Base-by-base conservation (phyloP, 2,797 vertebrate genomes). In the Lepus townsendii region DNA sequence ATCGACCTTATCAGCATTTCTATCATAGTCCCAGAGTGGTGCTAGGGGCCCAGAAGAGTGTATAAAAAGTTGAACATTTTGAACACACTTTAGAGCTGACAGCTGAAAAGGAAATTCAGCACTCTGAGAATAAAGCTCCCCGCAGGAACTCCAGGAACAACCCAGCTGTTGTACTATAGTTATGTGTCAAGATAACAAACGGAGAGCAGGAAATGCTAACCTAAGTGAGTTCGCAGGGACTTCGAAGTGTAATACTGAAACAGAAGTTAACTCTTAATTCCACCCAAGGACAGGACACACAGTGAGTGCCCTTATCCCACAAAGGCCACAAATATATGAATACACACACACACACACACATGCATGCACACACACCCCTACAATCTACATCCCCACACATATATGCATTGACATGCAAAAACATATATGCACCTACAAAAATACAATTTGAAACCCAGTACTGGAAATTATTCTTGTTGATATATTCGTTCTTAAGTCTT, bases 101-200 rank as follows among this genome's bases (percentile, higher is more conserved):
- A 96, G 97, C 96, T 97, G 96, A 98, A 98, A 98, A 98, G 96
- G 97, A 98, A 99, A 98, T 97, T 98, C 97, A 97, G 97, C 88
- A 97, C 94, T 98, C 96, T 98, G 97, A 98, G 98, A 98, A 97
- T 94, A 97, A 90, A 96, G 78, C 78, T 95, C 96, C 95, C 83
- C 96, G 92, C 95, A 98, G 97, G 95, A 98, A 96, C 96, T 97
- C 88, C 96, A 98, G 97, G 97, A 98, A 98, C 95, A 97, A 97
- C 96, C 93, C 97, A 98, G 98, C 97, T 98, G 98, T 97, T 97
- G 83, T 93, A 95, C 95, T 97, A 83, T 83, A 96, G 96, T 97
- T 97, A 83, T 95, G 88, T 95, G 93, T 97, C 97, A 97, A 98
- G 97, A 98, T 97, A 98, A 97, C 95, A 98, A 97, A 98, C 96